Conservation (phyloP, 2,113 vertebrate species). For the Etia nguti region DNA sequence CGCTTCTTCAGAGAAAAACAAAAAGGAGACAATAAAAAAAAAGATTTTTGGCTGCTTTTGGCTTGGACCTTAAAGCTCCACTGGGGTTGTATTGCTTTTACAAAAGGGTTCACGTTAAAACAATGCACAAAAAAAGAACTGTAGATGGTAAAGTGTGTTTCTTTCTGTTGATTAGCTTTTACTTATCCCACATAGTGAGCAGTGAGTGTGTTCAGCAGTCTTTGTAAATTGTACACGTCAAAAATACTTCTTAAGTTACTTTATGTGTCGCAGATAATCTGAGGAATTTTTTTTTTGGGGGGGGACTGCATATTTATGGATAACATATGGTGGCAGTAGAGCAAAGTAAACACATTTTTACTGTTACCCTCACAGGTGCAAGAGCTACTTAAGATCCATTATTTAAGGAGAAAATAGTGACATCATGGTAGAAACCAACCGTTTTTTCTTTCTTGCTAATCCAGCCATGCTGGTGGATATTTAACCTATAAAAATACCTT, state of each 20-base stretch:
- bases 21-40: constrained; percentile 5
- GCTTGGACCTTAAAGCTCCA: constrained; percentile 17
- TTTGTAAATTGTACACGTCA: neutral
- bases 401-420: neutral
- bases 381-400: neutral
- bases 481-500: neutral
- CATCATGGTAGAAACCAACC: neutral
- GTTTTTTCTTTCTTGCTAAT: neutral
- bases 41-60: constrained; percentile 15
- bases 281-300: neutral
- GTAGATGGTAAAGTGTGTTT: neutral
- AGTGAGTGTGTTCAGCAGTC: neutral
- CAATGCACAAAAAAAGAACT: neutral
- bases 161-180: neutral
- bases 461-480: neutral
- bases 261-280: neutral
- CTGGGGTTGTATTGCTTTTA: constrained; percentile 17
- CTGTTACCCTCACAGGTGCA: neutral
- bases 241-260: neutral
- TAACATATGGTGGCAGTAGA: neutral
- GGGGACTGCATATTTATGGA: neutral
- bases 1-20: constrained; percentile 34
- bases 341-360: neutral
- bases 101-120: neutral
- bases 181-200: neutral